Base-by-base conservation (phyloP, 2,888 invertebrate genomes). In the Ennomos erosarius region DNA sequence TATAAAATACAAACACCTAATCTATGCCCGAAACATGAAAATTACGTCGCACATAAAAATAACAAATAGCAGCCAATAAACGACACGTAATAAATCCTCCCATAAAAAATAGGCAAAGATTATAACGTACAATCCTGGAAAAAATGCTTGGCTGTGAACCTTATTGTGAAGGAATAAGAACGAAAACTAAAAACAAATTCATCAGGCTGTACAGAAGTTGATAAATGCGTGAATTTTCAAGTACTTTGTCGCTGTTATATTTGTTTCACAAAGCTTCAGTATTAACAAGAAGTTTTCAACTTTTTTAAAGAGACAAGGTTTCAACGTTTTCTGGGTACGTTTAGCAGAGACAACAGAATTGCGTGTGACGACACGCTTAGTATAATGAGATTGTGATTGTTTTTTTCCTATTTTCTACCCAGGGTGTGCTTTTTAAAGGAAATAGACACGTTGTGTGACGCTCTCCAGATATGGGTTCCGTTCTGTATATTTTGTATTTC, bases 371-470 rank as follows among this genome's bases (percentile, higher is more conserved):
- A 75, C 78, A 79, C 76, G 84, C 73, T 81, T 78, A 71, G 68
- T 76, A 73, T 85, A 86, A 87, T 86, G 81, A 79, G 78, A 73
- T 71, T 80, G 80, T 82, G 85, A 85, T 86, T 82, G 85, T 81
- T 80, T 62, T n/a, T 77, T 73, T 69, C 70, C 73, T 75, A 75
- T 70, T 73, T 71, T 73, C 72, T 64, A 71, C 68, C 70, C 67
- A 68, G 77, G 74, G 75, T 74, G 68, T 70, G 59, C 60, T 61
- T 63, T 56, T 63, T 61, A 11, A 50, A 43, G 46, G 11, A 63
- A 59, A 65, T 51, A 55, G 42, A 54, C 53, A 40, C 13, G 34
- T 40, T 37, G 43, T 35, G 55, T 47, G 16, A 56, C 10, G 13
- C 11, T 42, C 9, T 42, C 6, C 26, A n/a, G 11, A 9, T 1